Evolutionary conservation across 2,888 invertebrate species (phyloP), one percentile per base, ranked within the genome.

Genomic region (Salticus scenicus): DNA sequence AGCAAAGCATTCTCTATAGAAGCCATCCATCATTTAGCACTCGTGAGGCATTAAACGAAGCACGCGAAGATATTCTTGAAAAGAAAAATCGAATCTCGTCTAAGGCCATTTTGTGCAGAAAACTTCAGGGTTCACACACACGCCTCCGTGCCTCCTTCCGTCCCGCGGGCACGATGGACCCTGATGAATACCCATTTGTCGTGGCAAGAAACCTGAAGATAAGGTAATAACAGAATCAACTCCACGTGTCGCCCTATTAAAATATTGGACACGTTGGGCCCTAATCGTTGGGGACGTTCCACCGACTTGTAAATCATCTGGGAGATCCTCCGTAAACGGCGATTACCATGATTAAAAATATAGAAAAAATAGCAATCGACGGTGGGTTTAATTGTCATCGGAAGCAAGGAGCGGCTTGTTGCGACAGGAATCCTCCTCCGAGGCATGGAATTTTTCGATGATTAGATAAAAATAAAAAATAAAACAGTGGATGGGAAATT

Each of bases 191-290:
- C 76, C 73, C 77, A 83, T 83, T 83, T 83, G 83, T 83, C 77
- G 83, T 63, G 33, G 80, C 37, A 33, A 31, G 47, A 73, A 80
- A 66, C 47, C 33, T 57, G 76, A 72, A 83, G 83, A 83, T 83
- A 83, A 83, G 83, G 83, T 83, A 83, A 83, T 83, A 83, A 77
- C 72, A 77, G 83, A 83, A 83, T 77, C 80, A 73, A 41, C 81
- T 47, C 74, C 81, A 33, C 74, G 67, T 17, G 33, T 69, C 30
- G 24, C 14, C n/a, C 77, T 66, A 83, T 83, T 83, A 72, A 83
- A 83, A 83, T 77, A 83, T 83, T 72, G 77, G 83, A 77, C 77
- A 73, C 83, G 77, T 73, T 57, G 76, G 28, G 67, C 77, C 30
- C 27, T 83, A 83, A 83, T 83, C 83, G 83, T 57, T 67, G 57